Evolutionary conservation across 2,113 vertebrate species (phyloP).

Genomic region (Percopsis transmontana): DNA sequence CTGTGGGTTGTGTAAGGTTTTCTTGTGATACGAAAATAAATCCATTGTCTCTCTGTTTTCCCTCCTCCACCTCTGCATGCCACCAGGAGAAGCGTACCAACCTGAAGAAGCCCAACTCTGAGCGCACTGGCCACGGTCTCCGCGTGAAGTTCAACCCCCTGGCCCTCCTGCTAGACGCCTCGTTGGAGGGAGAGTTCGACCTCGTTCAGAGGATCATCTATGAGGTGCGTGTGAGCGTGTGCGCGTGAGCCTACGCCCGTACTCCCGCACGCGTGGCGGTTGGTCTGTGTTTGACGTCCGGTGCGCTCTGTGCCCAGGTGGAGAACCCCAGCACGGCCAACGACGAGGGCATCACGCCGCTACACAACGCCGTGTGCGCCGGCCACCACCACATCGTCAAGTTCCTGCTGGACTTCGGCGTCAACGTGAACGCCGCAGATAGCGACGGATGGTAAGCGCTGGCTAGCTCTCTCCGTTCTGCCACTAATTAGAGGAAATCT

Average conservation of each 20-base stretch:
- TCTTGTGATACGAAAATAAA: background rate
- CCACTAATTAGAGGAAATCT: too few species aligned
- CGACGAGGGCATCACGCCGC: constrained; percentile 95
- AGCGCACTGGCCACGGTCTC: constrained; percentile 91
- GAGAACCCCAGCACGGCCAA: constrained; percentile 97
- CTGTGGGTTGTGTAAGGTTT: too few species aligned
- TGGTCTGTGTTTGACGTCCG: background rate
- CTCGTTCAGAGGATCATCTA: constrained; percentile 97
- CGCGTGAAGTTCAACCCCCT: constrained; percentile 96
- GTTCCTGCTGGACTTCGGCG: constrained; percentile 95
- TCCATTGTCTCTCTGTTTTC: background rate
- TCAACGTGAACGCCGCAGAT: constrained; percentile 97
- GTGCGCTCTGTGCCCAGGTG: constrained; percentile 78
- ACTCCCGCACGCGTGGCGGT: background rate
- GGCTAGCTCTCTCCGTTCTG: too few species aligned
- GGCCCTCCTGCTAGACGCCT: constrained; percentile 93
- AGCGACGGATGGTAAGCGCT: constrained; percentile 93
- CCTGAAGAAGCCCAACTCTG: constrained; percentile 94
- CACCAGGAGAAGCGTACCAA: constrained; percentile 92
- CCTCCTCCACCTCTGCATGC: background rate
- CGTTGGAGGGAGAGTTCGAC: constrained; percentile 96
- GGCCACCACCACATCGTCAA: constrained; percentile 98
- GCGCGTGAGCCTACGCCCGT: background rate
- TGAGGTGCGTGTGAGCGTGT: constrained; percentile 78
- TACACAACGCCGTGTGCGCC: constrained; percentile 96